Base-by-base conservation (phyloP, 2,888 invertebrate genomes). In the Ashinkailepas kermadecensis region DNA sequence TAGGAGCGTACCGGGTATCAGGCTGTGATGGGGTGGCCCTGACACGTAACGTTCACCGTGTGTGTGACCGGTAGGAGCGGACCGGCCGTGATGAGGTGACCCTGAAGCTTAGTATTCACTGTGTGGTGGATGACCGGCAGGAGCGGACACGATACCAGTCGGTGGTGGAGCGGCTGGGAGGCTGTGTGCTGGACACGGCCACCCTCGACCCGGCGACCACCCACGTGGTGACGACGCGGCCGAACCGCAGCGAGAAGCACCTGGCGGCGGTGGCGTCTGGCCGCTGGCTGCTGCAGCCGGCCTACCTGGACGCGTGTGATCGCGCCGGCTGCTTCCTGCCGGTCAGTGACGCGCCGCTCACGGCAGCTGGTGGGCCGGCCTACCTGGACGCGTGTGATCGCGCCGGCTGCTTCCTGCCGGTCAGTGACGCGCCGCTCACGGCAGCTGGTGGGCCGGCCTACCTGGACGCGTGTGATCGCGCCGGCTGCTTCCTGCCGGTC, bases 261-360 rank as follows among this genome's bases (percentile, higher is more conserved):
- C 89, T 97, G 57, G 92, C 93, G 0, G 92, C 93, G 82, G 91
- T 97, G 83, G 96, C 97, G 0, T 91, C 94, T 0, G 97, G 97
- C 25, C 92, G 94, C 85, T 97, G 96, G 96, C 91, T 97, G 18
- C 88, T 97, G n/a, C 94, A 94, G 85, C 90, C 92, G 2, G 91
- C 91, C 0, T 97, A 95, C 86, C 88, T 96, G 2, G 90, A 91
- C 10, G 90, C 92, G 79, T 94, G 93, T 82, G 87, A 90, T 13
- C 89, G 90, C 57, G 88, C 88, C 1, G 90, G 91, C 0, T 86
- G 86, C 82, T 93, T 95, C 86, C 86, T 94, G 8, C 87, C 91
- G 85, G 94, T 94, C 85, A 87, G 89, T 87, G 81, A 9, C 57
- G 54, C 4, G 78, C n/a, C 10, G 78, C 23, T 0, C 56, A 1